A percentile compares a stretch with the other conserved stretches of the same genome.
Conservation (phyloP, 2,888 invertebrate genomes). For the Stenodera caucasica region DNA sequence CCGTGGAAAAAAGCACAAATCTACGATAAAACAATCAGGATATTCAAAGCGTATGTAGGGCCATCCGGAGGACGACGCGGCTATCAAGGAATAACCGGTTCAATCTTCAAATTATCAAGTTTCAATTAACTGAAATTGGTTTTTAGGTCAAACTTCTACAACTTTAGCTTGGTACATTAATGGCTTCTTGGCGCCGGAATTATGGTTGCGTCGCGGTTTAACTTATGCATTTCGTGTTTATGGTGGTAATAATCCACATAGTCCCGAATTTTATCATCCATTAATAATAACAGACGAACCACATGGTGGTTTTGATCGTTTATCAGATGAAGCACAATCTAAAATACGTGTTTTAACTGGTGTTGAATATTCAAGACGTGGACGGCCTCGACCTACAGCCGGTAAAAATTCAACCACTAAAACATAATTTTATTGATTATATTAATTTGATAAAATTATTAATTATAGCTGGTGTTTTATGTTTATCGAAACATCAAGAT, state of each 20-base stretch:
- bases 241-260: slow-evolving; percentile 89
- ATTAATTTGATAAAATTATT: slow-evolving; percentile 13
- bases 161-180: slow-evolving; percentile 91
- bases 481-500: slow-evolving; percentile 68
- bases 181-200: slow-evolving; percentile 82
- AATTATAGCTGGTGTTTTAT: slow-evolving; percentile 74
- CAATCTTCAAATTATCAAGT: slow-evolving; percentile 9
- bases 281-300: slow-evolving; percentile 85
- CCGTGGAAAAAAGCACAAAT: slow-evolving; percentile 68
- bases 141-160: slow-evolving; percentile 66
- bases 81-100: slow-evolving; percentile 72
- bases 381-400: slow-evolving; percentile 76
- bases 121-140: background rate
- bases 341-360: slow-evolving; percentile 77
- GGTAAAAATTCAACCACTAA: slow-evolving; percentile 53
- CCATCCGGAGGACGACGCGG: slow-evolving; percentile 81
- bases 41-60: slow-evolving; percentile 80
- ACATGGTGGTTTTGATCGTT: slow-evolving; percentile 77
- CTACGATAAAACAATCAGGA: slow-evolving; percentile 70
- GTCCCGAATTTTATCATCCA: slow-evolving; percentile 84
- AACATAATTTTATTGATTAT: background rate
- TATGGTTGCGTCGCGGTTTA: slow-evolving; percentile 82
- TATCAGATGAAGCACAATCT: slow-evolving; percentile 70
- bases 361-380: slow-evolving; percentile 79
- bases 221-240: slow-evolving; percentile 79